Percentiles rank a stretch among this genome's conserved stretches.
Evolutionary conservation across 2,113 vertebrate species (phyloP).

Genomic region (pig (Sus scrofa)): DNA sequence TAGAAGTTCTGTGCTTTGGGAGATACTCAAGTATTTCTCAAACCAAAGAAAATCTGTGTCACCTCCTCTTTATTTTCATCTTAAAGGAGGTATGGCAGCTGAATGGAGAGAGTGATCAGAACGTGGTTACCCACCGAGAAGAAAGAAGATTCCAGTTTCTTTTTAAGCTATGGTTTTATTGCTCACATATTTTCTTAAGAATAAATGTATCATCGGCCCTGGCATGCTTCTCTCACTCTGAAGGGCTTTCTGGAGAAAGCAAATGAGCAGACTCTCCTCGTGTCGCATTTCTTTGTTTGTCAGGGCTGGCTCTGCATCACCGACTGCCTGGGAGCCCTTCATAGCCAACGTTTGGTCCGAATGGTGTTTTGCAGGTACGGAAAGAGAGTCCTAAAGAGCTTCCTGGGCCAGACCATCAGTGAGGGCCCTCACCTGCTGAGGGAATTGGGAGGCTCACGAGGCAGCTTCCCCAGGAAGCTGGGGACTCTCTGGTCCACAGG

Average conservation of each 20-base stretch:
- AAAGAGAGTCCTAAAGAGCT: not conserved
- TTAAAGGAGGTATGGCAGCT: not conserved
- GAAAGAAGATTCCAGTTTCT: not conserved
- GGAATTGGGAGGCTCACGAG: not conserved
- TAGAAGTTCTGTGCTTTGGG: not conserved
- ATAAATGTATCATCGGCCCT: fast-evolving
- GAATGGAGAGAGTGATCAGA: not conserved
- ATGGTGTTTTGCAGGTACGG: no score
- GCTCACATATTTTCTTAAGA: not conserved
- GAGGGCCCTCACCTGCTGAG: fast-evolving
- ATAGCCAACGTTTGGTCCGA: not conserved
- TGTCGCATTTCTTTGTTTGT: fast-evolving
- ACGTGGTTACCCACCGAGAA: not conserved
- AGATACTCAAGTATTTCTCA: not conserved
- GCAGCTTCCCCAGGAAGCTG: not conserved
- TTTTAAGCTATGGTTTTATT: not conserved
- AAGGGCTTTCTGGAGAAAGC: not conserved
- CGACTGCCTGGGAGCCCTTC: fast-evolving
- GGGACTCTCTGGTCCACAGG: not conserved
- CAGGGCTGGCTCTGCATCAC: not conserved
- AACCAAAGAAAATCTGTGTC: not conserved
- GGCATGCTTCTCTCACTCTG: not conserved
- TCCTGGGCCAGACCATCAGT: no score
- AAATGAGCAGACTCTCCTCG: no score
- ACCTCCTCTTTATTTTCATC: not conserved